Evolutionary conservation across 1,140 invertebrate species (phyloP).

Genomic region (Brachionus paranguensis): DNA sequence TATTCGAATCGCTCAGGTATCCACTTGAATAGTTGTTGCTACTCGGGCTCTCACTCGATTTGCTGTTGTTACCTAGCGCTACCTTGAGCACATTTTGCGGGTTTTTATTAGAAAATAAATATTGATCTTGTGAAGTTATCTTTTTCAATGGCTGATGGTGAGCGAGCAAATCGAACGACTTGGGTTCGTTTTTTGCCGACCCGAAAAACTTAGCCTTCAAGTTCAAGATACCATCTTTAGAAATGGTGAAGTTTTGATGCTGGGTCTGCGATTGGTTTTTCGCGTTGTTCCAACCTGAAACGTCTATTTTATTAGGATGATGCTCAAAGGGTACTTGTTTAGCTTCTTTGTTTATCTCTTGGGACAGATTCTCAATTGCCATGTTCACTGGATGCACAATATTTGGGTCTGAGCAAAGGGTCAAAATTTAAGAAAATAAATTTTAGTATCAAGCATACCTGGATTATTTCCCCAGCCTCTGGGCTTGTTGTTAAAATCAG

Average conservation of each 20-base stretch:
- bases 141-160: not conserved
- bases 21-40: conserved; percentile 4
- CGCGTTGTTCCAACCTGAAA: not conserved
- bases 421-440: not conserved
- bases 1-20: not conserved
- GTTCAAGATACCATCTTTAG: conserved; percentile 26
- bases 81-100: not conserved
- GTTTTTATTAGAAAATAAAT: conserved; percentile 32
- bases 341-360: not conserved
- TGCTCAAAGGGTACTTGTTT: not conserved
- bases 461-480: conserved; percentile 2
- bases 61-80: not conserved
- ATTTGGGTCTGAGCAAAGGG: not conserved
- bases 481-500: conserved; percentile 24
- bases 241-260: not conserved
- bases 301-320: conserved; percentile 26
- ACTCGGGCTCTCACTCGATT: conserved; percentile 2
- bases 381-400: not conserved
- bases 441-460: not conserved
- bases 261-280: not conserved
- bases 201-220: conserved; percentile 31
- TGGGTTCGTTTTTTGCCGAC: not conserved
- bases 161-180: not conserved
- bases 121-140: conserved; percentile 15
- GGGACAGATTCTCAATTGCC: not conserved